Conservation (phyloP, 2,888 invertebrate species). For the Agrochola circellaris region DNA sequence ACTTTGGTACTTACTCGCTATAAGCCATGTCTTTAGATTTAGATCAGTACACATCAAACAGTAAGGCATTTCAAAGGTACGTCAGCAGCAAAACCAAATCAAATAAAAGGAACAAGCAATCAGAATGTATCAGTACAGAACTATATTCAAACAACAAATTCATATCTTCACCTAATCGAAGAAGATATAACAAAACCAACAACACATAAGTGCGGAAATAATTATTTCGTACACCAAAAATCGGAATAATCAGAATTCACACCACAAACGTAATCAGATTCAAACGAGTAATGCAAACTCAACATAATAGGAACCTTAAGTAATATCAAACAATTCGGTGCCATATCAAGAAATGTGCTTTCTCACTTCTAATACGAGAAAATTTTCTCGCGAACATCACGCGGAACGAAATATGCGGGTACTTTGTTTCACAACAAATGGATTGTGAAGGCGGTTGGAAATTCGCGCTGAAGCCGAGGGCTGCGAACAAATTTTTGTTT, state of each 20-base stretch:
- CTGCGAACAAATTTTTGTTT: conserved; percentile 55
- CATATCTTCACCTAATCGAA: not conserved
- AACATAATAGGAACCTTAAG: conserved; percentile 37
- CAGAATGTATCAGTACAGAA: too few relatives aligned
- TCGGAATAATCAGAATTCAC: conserved; percentile 45
- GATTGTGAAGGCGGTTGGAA: conserved; percentile 69
- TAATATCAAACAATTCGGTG: conserved; percentile 57
- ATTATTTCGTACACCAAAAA: conserved; percentile 30
- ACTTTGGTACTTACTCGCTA: not conserved
- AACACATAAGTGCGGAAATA: conserved; percentile 20
- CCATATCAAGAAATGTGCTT: conserved; percentile 57
- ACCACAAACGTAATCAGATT: conserved; percentile 51
- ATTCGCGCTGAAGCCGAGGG: conserved; percentile 53
- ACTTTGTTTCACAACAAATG: conserved; percentile 74
- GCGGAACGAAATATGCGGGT: conserved; percentile 66
- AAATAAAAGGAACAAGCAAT: not conserved
- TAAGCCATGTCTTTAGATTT: not conserved
- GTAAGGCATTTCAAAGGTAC: too few relatives aligned
- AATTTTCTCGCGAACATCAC: conserved; percentile 67
- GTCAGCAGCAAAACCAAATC: too few relatives aligned
- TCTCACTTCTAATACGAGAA: conserved; percentile 55
- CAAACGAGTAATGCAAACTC: conserved; percentile 44
- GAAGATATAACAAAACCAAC: conserved; percentile 11
- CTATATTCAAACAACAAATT: not conserved
- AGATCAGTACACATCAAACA: too few relatives aligned